phyloP scores from a whole-genome alignment of 2,797 vertebrate species.

The Sorex maritimensis region DNA sequence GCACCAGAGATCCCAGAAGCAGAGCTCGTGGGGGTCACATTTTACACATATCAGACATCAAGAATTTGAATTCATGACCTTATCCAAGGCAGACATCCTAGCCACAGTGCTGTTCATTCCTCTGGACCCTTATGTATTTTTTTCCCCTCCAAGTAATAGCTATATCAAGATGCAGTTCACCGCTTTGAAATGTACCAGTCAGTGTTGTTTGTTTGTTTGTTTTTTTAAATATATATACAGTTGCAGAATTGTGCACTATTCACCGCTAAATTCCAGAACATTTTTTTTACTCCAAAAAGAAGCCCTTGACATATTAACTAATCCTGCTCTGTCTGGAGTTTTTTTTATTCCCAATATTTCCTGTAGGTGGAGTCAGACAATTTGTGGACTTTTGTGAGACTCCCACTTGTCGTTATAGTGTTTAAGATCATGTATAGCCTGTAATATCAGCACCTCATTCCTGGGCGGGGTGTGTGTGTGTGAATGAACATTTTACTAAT shows the following conservation, averaged over 20 bases:
- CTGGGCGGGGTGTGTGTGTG: background rate
- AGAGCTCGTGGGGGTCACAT: no score
- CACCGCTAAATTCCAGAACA: background rate
- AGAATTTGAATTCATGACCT: no score
- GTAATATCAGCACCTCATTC: background rate
- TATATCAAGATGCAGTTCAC: conserved; percentile 4
- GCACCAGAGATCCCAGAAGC: no score
- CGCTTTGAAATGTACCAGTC: background rate
- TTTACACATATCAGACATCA: no score
- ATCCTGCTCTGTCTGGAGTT: background rate
- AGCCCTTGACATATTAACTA: background rate
- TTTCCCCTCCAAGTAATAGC: background rate
- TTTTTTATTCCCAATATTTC: background rate
- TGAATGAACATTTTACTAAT: background rate
- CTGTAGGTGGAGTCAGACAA: background rate
- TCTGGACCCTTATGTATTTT: no score
- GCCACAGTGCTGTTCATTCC: no score
- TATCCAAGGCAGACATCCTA: no score
- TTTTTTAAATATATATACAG: background rate
- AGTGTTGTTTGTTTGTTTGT: background rate
- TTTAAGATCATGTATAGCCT: background rate
- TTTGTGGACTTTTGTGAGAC: background rate
- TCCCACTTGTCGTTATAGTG: background rate
- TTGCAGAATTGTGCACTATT: background rate
- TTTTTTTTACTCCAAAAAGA: conserved; percentile 12